Base-by-base conservation (phyloP, 2,888 invertebrate genomes). In the Acanthococcus lagerstroemiae region DNA sequence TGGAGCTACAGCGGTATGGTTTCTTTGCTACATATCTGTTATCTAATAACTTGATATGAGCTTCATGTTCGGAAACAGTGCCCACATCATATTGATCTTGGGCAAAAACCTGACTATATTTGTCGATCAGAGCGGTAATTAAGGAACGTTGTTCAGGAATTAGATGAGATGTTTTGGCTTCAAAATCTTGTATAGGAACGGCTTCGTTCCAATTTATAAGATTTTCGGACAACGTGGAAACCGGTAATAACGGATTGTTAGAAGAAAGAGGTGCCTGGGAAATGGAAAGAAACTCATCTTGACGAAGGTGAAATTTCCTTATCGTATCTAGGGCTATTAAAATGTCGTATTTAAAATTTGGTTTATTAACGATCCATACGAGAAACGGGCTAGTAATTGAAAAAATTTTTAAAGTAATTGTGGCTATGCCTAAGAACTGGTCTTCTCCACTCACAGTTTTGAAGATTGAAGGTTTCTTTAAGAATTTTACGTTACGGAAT, bases 1-100 rank as follows among this genome's bases (percentile, higher is more conserved):
- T 26, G 9, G 52, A n/a, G 21, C 30, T 30, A 25, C 67, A 67
- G n/a, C 60, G 30, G 25, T 67, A 67, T 25, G 67, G 67, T 60
- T 67, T 57, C 22, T 44, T 58, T 19, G 50, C 48, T 55, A 56
- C 58, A 21, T 7, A 55, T 46, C 27, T 55, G 45, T 48, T n/a
- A 22, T 45, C 24, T 27, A 2, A 6, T 1, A 66, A 4, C 6
- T 50, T 56, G 4, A 56, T 56, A 56, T 56, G 56, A 2, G 56
- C 44, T 17, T 56, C 56, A 19, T 56, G 19, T 30, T 52, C 58
- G 3, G 27, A 19, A 3, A 66, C 50, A 0, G 50, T 48, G 7
- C 66, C 56, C 7, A 66, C 25, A 50, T 61, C 56, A 22, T 37
- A 66, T 30, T 66, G 24, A 50, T 27, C 25, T 12, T 48, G 26